phyloP scores from a whole-genome alignment of 1,140 invertebrate species.

The Phymorhynchus buccinoides region DNA sequence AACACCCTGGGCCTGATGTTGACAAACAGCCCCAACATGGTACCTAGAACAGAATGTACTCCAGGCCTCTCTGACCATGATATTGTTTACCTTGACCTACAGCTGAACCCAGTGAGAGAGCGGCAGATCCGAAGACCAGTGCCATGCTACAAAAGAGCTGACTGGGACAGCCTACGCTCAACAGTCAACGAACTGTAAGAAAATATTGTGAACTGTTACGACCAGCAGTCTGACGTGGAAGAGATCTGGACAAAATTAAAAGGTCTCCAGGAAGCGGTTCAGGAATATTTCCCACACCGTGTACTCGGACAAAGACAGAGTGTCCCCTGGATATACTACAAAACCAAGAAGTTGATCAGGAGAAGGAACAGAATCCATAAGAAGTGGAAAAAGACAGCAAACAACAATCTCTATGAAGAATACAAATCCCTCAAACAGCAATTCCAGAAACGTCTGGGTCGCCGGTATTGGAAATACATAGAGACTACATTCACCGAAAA shows the following conservation, averaged over 20 bases:
- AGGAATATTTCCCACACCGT: too few species aligned
- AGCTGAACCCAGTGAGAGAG: not conserved
- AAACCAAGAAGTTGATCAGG: not conserved
- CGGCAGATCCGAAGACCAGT: not conserved
- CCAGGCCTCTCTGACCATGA: conserved; percentile 19
- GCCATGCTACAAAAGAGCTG: not conserved
- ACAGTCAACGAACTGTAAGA: not conserved
- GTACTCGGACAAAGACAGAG: too few species aligned
- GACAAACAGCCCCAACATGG: not conserved
- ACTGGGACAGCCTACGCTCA: not conserved
- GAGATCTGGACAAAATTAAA: not conserved
- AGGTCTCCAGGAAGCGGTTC: not conserved
- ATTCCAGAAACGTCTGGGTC: too few species aligned
- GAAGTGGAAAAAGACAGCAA: too few species aligned
- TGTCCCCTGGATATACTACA: not conserved
- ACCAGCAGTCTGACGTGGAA: not conserved
- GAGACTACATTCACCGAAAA: not conserved
- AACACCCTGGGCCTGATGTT: conserved; percentile 4
- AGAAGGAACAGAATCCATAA: not conserved
- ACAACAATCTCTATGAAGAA: too few species aligned
- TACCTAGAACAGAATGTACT: not conserved
- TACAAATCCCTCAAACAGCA: too few species aligned
- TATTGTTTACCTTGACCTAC: not conserved
- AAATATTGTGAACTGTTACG: not conserved
- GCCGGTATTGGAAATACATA: too few species aligned